phyloP scores from a whole-genome alignment of 2,113 vertebrate genomes.

The Neopipo cinnamomea region DNA sequence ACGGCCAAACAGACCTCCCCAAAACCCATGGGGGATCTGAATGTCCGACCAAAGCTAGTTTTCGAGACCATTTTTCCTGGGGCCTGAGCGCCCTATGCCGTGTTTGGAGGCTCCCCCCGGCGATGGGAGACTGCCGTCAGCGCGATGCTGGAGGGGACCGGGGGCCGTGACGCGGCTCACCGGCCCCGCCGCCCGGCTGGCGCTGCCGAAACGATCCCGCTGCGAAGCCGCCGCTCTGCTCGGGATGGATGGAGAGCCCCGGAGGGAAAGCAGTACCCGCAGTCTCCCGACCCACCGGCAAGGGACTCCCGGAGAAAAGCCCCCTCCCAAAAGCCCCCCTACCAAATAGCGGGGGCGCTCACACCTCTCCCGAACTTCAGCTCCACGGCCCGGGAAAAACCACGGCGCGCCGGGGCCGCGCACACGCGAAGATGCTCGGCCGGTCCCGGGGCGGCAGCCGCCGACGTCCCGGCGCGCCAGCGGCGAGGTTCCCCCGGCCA shows the following conservation, averaged over 20 bases:
- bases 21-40: accelerated
- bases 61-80: not conserved
- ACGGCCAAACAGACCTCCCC: not conserved
- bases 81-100: not conserved
- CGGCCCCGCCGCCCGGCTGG: not conserved
- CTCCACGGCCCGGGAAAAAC: not conserved
- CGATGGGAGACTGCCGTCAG: not conserved
- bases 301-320: not conserved
- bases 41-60: accelerated
- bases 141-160: not conserved
- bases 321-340: no score
- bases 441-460: not conserved
- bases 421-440: not conserved
- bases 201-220: not conserved
- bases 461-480: not conserved
- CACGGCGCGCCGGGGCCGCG: not conserved
- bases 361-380: not conserved
- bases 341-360: no score
- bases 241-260: not conserved
- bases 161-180: not conserved
- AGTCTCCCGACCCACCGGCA: not conserved
- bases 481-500: not conserved
- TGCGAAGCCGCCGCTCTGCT: not conserved
- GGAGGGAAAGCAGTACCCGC: no score
- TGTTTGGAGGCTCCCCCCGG: no score